Conservation (phyloP, 2,797 vertebrate species). For the Allobates femoralis region DNA sequence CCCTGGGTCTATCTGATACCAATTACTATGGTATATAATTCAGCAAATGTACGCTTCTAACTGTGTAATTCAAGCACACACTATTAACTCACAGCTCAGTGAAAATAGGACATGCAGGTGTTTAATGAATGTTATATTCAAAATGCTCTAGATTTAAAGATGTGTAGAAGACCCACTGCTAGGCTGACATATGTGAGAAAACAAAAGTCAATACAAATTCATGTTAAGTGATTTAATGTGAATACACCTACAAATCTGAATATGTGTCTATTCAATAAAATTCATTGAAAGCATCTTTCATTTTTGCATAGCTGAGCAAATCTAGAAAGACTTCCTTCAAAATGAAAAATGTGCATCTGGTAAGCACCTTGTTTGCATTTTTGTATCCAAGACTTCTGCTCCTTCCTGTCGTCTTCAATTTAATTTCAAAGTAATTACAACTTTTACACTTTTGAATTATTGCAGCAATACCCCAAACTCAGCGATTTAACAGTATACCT, state of each 20-base stretch:
- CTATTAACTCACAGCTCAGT: not conserved
- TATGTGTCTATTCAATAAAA: constrained; percentile 41
- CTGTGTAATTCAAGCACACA: not conserved
- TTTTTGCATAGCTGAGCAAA: constrained; percentile 46
- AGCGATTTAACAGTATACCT: not conserved
- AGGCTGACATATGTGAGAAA: constrained; percentile 32
- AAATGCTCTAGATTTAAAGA: constrained; percentile 1
- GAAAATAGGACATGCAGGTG: constrained; percentile 26
- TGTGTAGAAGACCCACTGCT: constrained; percentile 34
- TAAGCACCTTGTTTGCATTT: constrained; percentile 50
- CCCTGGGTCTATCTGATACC: not conserved
- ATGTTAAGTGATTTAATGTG: constrained; percentile 63
- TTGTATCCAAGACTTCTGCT: not conserved
- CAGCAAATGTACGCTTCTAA: not conserved
- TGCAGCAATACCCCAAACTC: constrained; percentile 15
- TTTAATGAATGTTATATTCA: constrained; percentile 17
- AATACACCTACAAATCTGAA: constrained; percentile 59
- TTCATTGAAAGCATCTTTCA: constrained; percentile 15
- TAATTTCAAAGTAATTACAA: constrained; percentile 41
- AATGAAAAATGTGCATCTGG: constrained; percentile 44
- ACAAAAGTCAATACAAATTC: constrained; percentile 63
- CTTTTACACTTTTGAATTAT: constrained; percentile 29
- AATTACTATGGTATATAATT: not conserved
- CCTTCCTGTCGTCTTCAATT: constrained; percentile 24
- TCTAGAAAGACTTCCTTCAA: constrained; percentile 28